phyloP scores from a whole-genome alignment of 2,888 invertebrate genomes.

The Smittia sp. region DNA sequence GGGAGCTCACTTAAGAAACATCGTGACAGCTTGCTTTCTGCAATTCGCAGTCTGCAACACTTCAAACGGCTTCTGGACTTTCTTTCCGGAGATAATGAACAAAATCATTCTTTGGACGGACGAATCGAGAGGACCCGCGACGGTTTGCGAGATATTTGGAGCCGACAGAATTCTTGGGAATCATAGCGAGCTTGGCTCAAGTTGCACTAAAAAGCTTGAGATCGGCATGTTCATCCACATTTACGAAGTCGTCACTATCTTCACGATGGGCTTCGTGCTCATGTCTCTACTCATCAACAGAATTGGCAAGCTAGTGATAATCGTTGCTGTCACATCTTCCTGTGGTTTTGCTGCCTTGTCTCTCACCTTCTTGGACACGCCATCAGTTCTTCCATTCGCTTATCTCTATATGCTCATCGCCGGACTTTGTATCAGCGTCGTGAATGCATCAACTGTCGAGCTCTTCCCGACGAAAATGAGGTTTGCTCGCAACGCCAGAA shows the following conservation, averaged over 20 bases:
- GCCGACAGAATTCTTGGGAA: background rate
- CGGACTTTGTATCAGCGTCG: slow-evolving; percentile 47
- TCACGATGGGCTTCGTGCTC: background rate
- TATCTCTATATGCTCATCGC: slow-evolving; percentile 47
- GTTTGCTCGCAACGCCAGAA: too few species aligned
- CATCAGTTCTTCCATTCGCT: slow-evolving; percentile 43
- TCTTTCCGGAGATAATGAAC: slow-evolving; percentile 51
- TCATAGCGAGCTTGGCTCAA: background rate
- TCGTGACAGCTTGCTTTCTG: slow-evolving; percentile 48
- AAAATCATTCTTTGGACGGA: slow-evolving; percentile 44
- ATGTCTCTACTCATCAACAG: slow-evolving; percentile 19
- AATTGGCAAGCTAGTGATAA: slow-evolving; percentile 13
- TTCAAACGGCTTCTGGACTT: slow-evolving; percentile 50
- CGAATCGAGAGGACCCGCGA: background rate
- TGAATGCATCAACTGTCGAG: slow-evolving; percentile 50
- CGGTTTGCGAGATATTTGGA: slow-evolving; percentile 27
- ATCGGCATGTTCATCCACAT: slow-evolving; percentile 16
- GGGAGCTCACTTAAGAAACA: slow-evolving; percentile 47
- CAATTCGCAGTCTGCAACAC: slow-evolving; percentile 50
- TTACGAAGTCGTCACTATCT: background rate
- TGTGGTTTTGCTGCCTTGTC: background rate
- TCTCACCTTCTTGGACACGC: background rate
- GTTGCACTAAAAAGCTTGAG: background rate
- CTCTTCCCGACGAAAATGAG: slow-evolving; percentile 50
- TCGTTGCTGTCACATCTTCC: background rate